Percentiles rank a stretch among this genome's conserved stretches.
Evolutionary conservation across 2,888 invertebrate genomes (phyloP).

Genomic region (Heliconius erato): DNA sequence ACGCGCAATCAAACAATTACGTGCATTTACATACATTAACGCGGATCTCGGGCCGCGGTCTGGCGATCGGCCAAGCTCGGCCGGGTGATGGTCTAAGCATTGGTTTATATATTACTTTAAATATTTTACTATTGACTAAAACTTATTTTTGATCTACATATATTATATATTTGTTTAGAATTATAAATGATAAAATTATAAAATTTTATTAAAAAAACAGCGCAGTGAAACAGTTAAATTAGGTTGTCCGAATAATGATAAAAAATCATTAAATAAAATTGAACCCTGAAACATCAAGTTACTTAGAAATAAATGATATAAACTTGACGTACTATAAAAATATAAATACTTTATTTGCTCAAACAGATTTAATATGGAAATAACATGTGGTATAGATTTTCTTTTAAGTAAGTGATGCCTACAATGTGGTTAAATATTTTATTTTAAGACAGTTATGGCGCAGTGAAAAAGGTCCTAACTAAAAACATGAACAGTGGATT

Average conservation of each 20-base stretch:
- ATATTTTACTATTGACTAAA: not conserved
- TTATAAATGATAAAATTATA: not conserved
- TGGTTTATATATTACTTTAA: not conserved
- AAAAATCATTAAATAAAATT: not conserved
- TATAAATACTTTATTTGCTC: no score
- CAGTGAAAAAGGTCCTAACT: no score
- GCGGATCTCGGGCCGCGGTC: conserved; percentile 53
- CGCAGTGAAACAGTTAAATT: not conserved
- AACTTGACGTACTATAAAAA: no score
- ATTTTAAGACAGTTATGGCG: no score
- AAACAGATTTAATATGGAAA: no score
- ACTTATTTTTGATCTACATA: not conserved
- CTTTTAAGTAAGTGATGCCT: no score
- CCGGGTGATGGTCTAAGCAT: conserved; percentile 27
- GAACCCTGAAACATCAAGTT: not conserved
- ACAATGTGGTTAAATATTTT: no score
- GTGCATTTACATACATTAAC: conserved; percentile 60
- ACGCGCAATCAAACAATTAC: conserved; percentile 52
- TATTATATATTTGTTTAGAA: not conserved
- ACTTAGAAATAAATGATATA: no score
- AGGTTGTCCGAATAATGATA: not conserved
- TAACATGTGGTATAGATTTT: no score
- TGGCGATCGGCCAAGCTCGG: conserved; percentile 47
- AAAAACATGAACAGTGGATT: no score
- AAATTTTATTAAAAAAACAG: no score